A percentile compares a stretch with the other conserved stretches of the same genome.
Evolutionary conservation across 2,113 vertebrate species (phyloP).

Genomic region (Pelodiscus sinensis): DNA sequence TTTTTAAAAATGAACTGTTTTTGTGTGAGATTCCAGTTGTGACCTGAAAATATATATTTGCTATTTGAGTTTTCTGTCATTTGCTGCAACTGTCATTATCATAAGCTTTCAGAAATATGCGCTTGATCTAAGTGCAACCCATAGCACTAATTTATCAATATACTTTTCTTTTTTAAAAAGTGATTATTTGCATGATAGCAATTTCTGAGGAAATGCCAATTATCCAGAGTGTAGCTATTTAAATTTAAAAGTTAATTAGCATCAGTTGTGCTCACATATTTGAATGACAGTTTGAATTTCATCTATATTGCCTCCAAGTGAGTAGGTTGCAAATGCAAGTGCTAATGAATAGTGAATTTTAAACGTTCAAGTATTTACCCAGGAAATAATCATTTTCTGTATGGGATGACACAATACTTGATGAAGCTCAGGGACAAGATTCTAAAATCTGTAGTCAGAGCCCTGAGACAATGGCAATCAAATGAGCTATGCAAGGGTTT

Average conservation of each 20-base stretch:
- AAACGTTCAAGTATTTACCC: background rate
- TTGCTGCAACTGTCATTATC: background rate
- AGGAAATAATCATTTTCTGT: background rate
- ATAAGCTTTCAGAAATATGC: conserved; percentile 28
- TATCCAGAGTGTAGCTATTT: background rate
- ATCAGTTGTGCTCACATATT: background rate
- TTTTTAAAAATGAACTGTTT: background rate
- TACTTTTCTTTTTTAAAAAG: background rate
- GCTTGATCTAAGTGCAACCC: conserved; percentile 1
- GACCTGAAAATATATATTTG: too few relatives aligned
- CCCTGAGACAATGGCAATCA: background rate
- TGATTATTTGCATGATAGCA: background rate
- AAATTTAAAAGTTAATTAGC: background rate
- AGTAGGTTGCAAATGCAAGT: background rate
- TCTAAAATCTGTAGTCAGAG: background rate
- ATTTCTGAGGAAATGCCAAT: background rate
- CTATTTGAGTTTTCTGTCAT: background rate
- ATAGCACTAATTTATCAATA: background rate
- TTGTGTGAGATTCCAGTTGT: too few relatives aligned
- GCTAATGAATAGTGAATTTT: background rate
- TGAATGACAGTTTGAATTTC: background rate
- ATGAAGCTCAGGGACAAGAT: too few relatives aligned
- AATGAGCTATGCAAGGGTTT: background rate
- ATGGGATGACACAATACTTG: too few relatives aligned
- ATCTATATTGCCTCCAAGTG: background rate